A percentile compares a stretch with the other conserved stretches of the same genome.
phyloP scores from a whole-genome alignment of 2,113 vertebrate genomes.

The Peromyscus maniculatus region DNA sequence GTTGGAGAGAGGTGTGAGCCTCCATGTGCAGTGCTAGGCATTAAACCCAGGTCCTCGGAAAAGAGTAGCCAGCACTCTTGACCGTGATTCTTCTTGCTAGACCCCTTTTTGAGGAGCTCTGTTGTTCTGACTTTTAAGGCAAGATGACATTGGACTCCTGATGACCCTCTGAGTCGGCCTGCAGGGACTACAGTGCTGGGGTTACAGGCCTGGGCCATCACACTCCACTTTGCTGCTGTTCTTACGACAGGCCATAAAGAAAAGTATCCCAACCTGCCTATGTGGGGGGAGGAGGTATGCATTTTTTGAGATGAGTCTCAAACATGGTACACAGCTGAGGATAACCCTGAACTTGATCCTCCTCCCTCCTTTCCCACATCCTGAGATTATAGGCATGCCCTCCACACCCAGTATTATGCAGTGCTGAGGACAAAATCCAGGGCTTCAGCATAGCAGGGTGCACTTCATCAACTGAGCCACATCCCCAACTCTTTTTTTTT shows the following conservation, averaged over 20 bases:
- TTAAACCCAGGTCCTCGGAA: neutral
- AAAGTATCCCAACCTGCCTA: neutral
- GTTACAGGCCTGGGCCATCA: neutral
- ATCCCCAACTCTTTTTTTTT: neutral
- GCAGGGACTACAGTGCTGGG: neutral
- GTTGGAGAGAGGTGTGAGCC: neutral
- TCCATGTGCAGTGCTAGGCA: neutral
- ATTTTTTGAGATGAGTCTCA: neutral
- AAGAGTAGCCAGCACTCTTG: neutral
- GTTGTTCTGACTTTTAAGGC: neutral
- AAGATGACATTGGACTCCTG: neutral
- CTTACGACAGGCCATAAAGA: constrained; percentile 26
- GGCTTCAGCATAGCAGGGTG: neutral
- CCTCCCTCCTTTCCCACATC: neutral
- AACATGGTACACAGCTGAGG: too few relatives aligned
- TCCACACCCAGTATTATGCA: neutral
- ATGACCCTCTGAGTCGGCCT: neutral
- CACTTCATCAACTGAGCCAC: neutral
- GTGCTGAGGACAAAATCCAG: neutral
- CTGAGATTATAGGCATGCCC: neutral
- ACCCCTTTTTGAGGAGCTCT: neutral
- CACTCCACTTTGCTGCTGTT: neutral
- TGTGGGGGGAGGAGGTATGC: neutral
- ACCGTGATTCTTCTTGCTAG: neutral
- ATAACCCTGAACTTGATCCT: neutral